Evolutionary conservation across 64 coral and sea anemone genomes (phyloP), one percentile per base, ranked within the genome.

Genomic region (Platygyra sinensis): DNA sequence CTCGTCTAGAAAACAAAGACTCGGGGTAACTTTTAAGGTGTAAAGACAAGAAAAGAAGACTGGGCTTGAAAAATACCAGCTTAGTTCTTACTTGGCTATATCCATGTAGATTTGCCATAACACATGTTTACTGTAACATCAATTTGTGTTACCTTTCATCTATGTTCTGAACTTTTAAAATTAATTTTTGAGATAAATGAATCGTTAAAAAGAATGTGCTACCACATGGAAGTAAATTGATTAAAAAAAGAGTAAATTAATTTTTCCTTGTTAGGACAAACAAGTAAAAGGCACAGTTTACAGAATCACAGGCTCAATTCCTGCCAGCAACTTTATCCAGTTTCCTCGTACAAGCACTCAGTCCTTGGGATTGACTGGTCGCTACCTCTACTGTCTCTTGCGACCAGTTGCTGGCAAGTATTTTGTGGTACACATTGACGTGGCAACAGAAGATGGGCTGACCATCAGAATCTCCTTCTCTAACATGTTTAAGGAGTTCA

Each of bases 401-500:
- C 89, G 89, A 52, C 97, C 97, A 75, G 93, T 99, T 25, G 91
- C 97, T 60, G 89, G 87, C 27, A 99, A 99, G 46, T 99, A 93
- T 86, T 99, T 99, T 89, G 97, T 99, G 13, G 94, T 80, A 4
- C 97, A 99, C 30, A 74, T 99, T 79, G 97, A 99, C 17, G 78
- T 99, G 22, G 97, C 97, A 38, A 93, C 97, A 75, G 91, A 96
- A 67, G 97, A 99, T 69, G 97, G 97, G 24, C 78, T 94, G 62
- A 92, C 97, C 30, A 85, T 99, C 51, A 93, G 97, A 30, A 89
- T 99, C 61, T 99, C 97, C 20, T 99, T 99, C 73, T 99, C 97
- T 32, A 99, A 99, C 69, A 63, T 99, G 30, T 99, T 99, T 46
- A 99, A 99, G 69, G 97, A 99, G 74, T 99, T 99, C 64, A 99